Evolutionary conservation across 2,888 invertebrate genomes (phyloP), one percentile per base, ranked within the genome.

Genomic region (Drosophila paracracens): DNA sequence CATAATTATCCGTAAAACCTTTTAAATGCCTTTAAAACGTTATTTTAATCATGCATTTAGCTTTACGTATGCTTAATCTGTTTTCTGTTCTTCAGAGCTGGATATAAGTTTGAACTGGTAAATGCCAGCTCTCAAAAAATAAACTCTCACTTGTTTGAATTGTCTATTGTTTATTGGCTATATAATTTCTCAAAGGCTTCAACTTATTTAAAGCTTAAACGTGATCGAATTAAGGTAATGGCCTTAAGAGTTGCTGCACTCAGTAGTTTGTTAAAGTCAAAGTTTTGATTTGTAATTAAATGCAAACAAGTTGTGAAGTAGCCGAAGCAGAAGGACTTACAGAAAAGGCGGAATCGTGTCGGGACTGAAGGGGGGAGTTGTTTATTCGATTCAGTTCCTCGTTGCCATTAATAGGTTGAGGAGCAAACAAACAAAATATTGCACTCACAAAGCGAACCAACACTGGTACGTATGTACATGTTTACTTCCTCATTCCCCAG

Each of bases 371-470:
- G 16, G 18, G 29, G 5, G 10, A 7, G 8, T 21, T 31, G n/a
- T 18, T 33, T 38, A 60, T 63, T 54, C 36, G 29, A 54, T 48
- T 50, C 50, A 60, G 35, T 61, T 46, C 60, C 16, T 21, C 63
- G n/a, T 51, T 75, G 52, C 56, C 58, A 60, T 71, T 76, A 67
- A 66, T 56, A 71, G 61, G 38, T 66, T 58, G 27, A 46, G 67
- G 64, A 61, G 71, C 62, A 69, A 64, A 79, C 54, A 79, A 72
- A 69, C 61, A 69, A 75, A 69, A 62, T 69, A 72, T 61, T 61
- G 68, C 68, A 52, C 72, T 70, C 65, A 80, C 88, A 85, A 82
- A 88, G 83, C 61, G 81, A 80, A 71, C 66, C 74, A 76, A 76
- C 68, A 75, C 70, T 72, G 75, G 78, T 70, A 73, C 75, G 59